These are phyloP conservation scores for Abramis brama DNA, from an alignment of 2,113 vertebrate genomes.

Conservation along the genomic window DNA sequence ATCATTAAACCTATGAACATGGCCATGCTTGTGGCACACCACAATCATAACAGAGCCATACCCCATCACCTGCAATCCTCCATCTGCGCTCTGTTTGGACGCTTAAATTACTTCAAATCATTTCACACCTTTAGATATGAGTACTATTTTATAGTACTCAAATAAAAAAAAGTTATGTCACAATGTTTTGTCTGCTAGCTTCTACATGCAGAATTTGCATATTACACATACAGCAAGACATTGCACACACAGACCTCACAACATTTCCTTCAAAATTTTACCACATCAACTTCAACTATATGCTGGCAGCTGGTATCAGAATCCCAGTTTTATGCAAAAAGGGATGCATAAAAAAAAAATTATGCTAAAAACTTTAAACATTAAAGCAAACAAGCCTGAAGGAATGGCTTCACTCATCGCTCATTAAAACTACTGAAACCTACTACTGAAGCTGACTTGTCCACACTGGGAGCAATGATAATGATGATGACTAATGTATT, in stretches of 20 bases:
- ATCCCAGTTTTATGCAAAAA: background rate
- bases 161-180: background rate
- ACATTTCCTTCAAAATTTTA: background rate
- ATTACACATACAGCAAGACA: background rate
- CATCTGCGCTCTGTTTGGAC: background rate
- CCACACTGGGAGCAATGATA: conserved; percentile 1
- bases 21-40: conserved; percentile 27
- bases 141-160: background rate
- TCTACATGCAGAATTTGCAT: background rate
- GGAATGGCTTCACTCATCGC: background rate
- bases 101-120: background rate
- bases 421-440: background rate
- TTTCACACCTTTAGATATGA: background rate
- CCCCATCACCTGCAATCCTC: conserved; percentile 30
- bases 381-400: conserved; percentile 37
- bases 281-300: background rate
- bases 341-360: too few relatives aligned
- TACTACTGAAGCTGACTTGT: conserved; percentile 7
- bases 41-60: conserved; percentile 46
- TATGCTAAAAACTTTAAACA: conserved; percentile 24
- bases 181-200: background rate
- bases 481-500: conserved; percentile 15
- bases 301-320: background rate
- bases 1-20: conserved; percentile 52
- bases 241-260: background rate